Conservation (phyloP, 2,888 invertebrate genomes). For the Plagiodera versicolora region DNA sequence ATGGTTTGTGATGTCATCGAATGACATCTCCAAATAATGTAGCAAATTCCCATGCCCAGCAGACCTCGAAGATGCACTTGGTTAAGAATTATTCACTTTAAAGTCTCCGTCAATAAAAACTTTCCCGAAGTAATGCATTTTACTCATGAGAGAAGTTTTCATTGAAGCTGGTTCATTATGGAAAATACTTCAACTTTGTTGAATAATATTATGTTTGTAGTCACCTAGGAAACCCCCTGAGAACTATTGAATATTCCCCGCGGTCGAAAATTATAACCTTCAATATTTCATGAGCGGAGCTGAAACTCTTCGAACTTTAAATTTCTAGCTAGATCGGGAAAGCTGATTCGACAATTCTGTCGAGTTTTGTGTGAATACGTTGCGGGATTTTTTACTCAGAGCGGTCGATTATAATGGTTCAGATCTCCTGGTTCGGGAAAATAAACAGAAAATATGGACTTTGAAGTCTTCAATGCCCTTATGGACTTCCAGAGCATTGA, state of each 20-base stretch:
- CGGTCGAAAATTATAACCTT: constrained; percentile 29
- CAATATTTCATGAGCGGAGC: constrained; percentile 23
- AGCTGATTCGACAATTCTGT: neutral
- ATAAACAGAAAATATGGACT: too few species aligned
- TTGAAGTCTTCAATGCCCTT: too few species aligned
- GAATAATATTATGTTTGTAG: constrained; percentile 36
- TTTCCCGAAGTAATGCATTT: constrained; percentile 30
- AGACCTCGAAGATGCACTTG: neutral
- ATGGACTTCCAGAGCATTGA: too few species aligned
- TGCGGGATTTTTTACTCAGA: neutral
- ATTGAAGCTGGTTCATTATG: constrained; percentile 34
- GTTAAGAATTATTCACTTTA: constrained; percentile 6
- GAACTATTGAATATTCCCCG: constrained; percentile 35
- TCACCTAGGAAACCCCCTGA: constrained; percentile 29
- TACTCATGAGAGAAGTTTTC: constrained; percentile 30
- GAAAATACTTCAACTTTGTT: constrained; percentile 34
- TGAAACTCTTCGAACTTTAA: constrained; percentile 22
- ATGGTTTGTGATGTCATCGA: too few species aligned
- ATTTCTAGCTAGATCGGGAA: constrained; percentile 9
- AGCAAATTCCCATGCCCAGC: neutral
- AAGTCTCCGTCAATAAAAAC: constrained; percentile 28
- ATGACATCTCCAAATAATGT: too few species aligned
- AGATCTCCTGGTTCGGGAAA: too few species aligned
- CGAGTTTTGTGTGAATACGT: neutral
- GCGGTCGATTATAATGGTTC: neutral